These are phyloP conservation scores for Sinelater perroti DNA, from an alignment of 2,888 invertebrate genomes.

Conservation along the genomic window DNA sequence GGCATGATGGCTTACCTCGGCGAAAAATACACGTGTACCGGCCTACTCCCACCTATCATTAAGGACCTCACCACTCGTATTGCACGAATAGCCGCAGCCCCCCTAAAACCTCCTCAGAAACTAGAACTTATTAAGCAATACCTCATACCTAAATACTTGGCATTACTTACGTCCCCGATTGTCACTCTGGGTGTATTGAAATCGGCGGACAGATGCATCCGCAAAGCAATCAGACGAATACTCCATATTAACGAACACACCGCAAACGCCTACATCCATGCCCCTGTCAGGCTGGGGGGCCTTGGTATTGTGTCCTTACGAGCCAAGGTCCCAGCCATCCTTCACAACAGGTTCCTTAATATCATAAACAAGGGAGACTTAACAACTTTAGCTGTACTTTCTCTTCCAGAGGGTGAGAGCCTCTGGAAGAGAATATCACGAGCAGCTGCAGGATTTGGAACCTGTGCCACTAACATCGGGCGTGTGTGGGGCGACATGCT, in stretches of 20 bases:
- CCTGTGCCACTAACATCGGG: too few species aligned
- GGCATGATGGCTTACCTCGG: conserved; percentile 46
- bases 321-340: conserved; percentile 10
- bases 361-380: conserved; percentile 2
- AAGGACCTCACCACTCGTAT: conserved; percentile 39
- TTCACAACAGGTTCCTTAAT: conserved; percentile 14
- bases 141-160: background rate
- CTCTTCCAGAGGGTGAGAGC: conserved; percentile 5
- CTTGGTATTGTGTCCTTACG: conserved; percentile 22
- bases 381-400: conserved; percentile 12
- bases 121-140: background rate
- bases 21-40: conserved; percentile 45
- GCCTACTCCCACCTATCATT: conserved; percentile 31
- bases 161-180: conserved; percentile 19
- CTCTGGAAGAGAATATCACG: conserved; percentile 2
- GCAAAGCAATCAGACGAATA: conserved; percentile 43
- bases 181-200: conserved; percentile 22
- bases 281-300: conserved; percentile 37
- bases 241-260: conserved; percentile 63
- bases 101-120: conserved; percentile 58
- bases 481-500: conserved; percentile 20
- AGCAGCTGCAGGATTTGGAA: conserved; percentile 7
- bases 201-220: conserved; percentile 19
- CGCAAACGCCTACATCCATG: conserved; percentile 49
- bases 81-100: conserved; percentile 45